Percentiles rank a stretch among this genome's conserved stretches.
Evolutionary conservation across 2,797 vertebrate species (phyloP).

Genomic region (Rallus crepitans): DNA sequence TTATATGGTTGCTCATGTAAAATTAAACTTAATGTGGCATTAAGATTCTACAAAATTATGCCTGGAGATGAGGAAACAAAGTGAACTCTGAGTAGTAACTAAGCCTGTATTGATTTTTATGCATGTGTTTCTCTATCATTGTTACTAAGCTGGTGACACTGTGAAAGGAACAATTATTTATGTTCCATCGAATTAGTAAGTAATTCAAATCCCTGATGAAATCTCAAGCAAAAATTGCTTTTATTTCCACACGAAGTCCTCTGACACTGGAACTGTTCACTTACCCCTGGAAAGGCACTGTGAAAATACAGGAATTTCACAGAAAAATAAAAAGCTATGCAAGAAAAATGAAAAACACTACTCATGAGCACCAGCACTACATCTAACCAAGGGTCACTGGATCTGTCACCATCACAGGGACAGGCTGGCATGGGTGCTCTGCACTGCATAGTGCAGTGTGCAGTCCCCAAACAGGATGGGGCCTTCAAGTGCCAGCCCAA

Average conservation of each 20-base stretch:
- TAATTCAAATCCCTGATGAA: constrained; percentile 67
- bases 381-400: background rate
- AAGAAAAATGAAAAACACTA: background rate
- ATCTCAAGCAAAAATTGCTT: constrained; percentile 60
- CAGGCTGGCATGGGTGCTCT: background rate
- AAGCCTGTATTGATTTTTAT: constrained; percentile 69
- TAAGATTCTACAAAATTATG: constrained; percentile 56
- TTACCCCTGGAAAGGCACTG: constrained; percentile 25
- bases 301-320: background rate
- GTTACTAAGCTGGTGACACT: constrained; percentile 65
- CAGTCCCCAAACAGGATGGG: background rate
- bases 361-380: background rate
- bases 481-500: background rate
- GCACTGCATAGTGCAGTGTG: fast-evolving
- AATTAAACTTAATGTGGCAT: constrained; percentile 62
- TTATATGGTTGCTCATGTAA: background rate
- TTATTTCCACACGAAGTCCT: constrained; percentile 16
- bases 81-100: constrained; percentile 36
- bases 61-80: constrained; percentile 63
- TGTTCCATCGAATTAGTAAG: constrained; percentile 75
- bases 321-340: background rate
- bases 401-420: background rate
- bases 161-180: constrained; percentile 78
- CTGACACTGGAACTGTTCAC: constrained; percentile 17
- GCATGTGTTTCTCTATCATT: constrained; percentile 47